Conservation (phyloP, 2,797 vertebrate genomes). For the Coluber constrictor region DNA sequence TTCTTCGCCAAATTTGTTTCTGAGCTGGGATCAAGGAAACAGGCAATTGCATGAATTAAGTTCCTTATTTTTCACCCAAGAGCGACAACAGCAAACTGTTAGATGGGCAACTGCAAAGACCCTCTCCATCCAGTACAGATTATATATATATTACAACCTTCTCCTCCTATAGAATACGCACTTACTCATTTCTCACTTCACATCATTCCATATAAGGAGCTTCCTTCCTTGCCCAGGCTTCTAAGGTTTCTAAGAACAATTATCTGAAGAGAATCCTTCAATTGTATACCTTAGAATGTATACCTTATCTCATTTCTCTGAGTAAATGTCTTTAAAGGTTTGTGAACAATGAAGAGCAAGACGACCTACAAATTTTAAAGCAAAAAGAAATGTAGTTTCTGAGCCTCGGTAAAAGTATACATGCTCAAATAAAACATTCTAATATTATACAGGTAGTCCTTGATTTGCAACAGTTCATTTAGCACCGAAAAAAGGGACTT, state of each 20-base stretch:
- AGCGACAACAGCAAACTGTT: not conserved
- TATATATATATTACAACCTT: not conserved
- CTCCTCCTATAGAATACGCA: not conserved
- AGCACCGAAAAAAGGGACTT: too few relatives aligned
- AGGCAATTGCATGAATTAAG: not conserved
- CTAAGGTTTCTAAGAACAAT: not conserved
- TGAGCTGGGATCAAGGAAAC: not conserved
- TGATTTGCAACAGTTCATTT: too few relatives aligned
- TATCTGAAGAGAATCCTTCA: not conserved
- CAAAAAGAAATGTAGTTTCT: not conserved
- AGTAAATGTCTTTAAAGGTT: not conserved
- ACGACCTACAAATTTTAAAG: not conserved
- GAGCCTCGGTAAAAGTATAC: not conserved
- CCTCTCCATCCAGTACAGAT: not conserved
- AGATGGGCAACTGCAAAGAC: not conserved
- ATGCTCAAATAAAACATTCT: not conserved
- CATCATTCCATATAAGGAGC: not conserved
- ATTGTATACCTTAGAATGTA: not conserved
- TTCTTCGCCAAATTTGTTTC: not conserved
- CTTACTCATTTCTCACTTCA: not conserved
- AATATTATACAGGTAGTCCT: too few relatives aligned
- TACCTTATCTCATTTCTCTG: not conserved
- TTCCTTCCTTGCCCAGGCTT: not conserved
- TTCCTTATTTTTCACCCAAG: not conserved
- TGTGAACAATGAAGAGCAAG: not conserved